A percentile compares a stretch with the other conserved stretches of the same genome.
phyloP scores from a whole-genome alignment of 2,888 invertebrate genomes.

The Bellardia pandia region DNA sequence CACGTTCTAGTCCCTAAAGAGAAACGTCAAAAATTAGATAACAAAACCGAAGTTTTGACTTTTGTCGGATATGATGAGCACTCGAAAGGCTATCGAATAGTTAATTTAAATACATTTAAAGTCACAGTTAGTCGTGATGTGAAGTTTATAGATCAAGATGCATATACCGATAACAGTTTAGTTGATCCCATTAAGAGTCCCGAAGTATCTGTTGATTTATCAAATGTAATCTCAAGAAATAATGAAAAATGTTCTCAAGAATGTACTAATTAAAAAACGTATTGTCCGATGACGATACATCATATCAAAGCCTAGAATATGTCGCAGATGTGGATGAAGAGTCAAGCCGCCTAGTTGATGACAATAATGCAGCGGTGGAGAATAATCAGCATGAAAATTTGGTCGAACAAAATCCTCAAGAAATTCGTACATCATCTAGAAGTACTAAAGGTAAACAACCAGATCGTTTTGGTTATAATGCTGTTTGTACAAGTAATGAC shows the following conservation, averaged over 20 bases:
- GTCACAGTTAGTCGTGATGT: neutral
- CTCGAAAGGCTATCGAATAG: constrained; percentile 14
- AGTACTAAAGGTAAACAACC: neutral
- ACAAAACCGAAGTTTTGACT: constrained; percentile 29
- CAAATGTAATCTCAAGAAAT: neutral
- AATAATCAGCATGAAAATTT: neutral
- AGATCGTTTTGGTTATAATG: neutral
- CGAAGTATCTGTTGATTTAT: neutral
- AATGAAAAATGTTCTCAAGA: neutral
- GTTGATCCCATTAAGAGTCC: neutral
- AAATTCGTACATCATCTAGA: neutral
- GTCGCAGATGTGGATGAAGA: too few relatives aligned
- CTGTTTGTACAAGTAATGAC: too few relatives aligned
- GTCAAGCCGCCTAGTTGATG: neutral
- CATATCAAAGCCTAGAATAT: neutral
- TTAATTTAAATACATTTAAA: constrained; percentile 6
- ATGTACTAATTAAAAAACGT: neutral
- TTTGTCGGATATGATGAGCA: constrained; percentile 34
- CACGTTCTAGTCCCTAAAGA: constrained; percentile 34
- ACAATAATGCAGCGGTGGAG: too few relatives aligned
- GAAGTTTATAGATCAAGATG: neutral
- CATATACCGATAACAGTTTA: neutral
- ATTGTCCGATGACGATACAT: neutral
- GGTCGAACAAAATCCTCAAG: neutral
- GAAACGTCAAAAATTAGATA: constrained; percentile 15